Evolutionary conservation across 2,888 invertebrate genomes (phyloP), one percentile per base, ranked within the genome.

Genomic region (Hyposoter dolosus): DNA sequence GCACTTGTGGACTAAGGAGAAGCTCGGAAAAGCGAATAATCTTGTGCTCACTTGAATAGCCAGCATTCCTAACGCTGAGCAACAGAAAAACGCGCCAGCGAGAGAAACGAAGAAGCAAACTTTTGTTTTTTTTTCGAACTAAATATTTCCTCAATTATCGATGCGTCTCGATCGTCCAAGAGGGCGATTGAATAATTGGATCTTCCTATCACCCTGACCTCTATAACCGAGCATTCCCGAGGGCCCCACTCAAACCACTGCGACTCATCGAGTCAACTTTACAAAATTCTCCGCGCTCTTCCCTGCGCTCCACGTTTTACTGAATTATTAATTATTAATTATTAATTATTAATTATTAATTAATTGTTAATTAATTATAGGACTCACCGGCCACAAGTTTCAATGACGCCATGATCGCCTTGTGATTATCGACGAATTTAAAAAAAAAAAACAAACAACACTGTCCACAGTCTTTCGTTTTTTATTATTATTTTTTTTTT

Each of bases 361-460:
- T 35, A 6, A 35, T 32, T 32, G 1, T 32, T 32, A n/a, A n/a
- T n/a, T 28, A 28, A 35, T 35, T 35, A 6, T 35, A 35, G 3
- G 72, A 74, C 40, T 87, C 77, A 87, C 87, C 87, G 85, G 74
- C 69, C 19, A 87, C 56, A 65, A 66, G 32, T 69, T 53, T 81
- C 12, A 83, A 77, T 28, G 83, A 87, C 60, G 85, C 85, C 87
- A 87, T 87, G 43, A 53, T 56, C 35, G 9, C 19, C 5, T 23
- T 47, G 40, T 40, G 17, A 10, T 19, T 6, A 32, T 35, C 23
- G 17, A 12, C 23, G 63, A 32, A n/a, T 10, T 77, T 40, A 4
- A 6, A 56, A 56, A 56, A 56, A 40, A 66, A 66, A n/a, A 66
- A 9, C 10, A 9, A n/a, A 0, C 35, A 35, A 65, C 40, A 40